Evolutionary conservation across 2,113 vertebrate species (phyloP).

Genomic region (Chrysochloris asiatica): DNA sequence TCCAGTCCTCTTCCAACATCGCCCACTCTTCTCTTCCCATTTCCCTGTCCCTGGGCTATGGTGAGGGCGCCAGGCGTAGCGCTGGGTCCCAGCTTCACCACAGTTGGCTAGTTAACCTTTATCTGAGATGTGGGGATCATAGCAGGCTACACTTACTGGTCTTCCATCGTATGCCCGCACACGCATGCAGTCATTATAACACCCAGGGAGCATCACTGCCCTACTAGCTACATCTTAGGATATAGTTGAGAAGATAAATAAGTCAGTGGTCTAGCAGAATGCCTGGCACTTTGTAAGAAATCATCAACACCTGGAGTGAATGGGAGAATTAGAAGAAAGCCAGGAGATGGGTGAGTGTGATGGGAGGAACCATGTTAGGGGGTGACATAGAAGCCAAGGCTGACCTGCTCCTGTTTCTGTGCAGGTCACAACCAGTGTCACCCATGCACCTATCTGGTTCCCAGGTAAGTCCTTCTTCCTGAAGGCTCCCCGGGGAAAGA

Average conservation of each 20-base stretch:
- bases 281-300: background rate
- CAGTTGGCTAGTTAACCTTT: background rate
- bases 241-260: background rate
- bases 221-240: background rate
- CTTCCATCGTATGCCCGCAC: background rate
- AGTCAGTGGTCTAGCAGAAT: background rate
- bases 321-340: background rate
- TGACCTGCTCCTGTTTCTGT: conserved; percentile 27
- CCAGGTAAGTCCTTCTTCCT: conserved; percentile 66
- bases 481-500: background rate
- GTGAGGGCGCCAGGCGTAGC: background rate
- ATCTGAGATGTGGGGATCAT: background rate
- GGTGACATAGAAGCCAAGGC: background rate
- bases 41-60: background rate
- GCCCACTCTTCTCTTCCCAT: background rate
- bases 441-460: conserved; percentile 41
- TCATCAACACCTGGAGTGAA: background rate
- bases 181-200: background rate
- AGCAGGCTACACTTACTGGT: background rate
- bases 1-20: background rate
- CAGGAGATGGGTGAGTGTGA: background rate
- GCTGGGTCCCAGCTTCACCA: background rate
- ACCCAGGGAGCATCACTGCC: background rate
- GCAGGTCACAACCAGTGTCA: conserved; percentile 49
- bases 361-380: background rate